phyloP scores from a whole-genome alignment of 1,140 invertebrate genomes.

The Phocides pigmalion region DNA sequence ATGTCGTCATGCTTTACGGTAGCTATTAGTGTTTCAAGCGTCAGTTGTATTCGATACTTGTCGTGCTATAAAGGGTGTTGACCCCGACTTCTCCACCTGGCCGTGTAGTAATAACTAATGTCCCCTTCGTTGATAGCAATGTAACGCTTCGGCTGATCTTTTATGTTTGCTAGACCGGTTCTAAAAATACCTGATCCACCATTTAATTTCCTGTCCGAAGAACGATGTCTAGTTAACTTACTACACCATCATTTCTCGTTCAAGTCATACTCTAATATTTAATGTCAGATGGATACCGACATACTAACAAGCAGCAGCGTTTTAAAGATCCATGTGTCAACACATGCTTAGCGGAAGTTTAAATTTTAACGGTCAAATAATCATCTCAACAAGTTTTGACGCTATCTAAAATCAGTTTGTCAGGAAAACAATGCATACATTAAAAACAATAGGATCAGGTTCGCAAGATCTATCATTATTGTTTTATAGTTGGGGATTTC shows the following conservation, averaged over 20 bases:
- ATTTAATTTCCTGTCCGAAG: constrained; percentile 47
- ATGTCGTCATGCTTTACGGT: constrained; percentile 61
- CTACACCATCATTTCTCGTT: neutral
- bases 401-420: neutral
- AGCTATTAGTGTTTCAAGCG: constrained; percentile 6
- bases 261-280: neutral
- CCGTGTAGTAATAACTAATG: constrained; percentile 35
- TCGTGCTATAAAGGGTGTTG: constrained; percentile 54
- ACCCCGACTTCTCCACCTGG: constrained; percentile 55
- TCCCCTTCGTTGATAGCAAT: constrained; percentile 41
- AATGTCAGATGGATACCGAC: neutral
- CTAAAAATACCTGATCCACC: constrained; percentile 47
- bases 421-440: neutral
- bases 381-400: neutral
- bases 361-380: constrained; percentile 26
- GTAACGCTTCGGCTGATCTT: constrained; percentile 31
- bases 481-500: constrained; percentile 50
- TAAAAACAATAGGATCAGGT: neutral
- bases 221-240: constrained; percentile 22
- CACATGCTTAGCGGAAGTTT: constrained; percentile 17
- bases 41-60: constrained; percentile 50
- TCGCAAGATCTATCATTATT: neutral
- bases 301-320: neutral
- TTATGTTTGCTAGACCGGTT: constrained; percentile 48
- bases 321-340: neutral